Conservation (phyloP, 23 tunicate genomes). For the Styela plicata region DNA sequence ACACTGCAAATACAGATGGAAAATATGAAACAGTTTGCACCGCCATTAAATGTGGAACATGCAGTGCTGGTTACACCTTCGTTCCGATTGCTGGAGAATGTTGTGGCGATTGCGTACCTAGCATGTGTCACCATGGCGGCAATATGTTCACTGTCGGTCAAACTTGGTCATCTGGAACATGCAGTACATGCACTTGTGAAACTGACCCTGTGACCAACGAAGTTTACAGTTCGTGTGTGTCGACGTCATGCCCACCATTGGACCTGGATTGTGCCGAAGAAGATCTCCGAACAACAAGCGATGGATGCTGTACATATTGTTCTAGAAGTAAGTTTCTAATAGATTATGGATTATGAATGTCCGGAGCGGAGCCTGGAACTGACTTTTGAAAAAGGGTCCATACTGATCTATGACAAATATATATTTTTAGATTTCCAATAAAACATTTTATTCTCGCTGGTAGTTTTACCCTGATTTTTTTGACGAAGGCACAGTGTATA, state of each 20-base stretch:
- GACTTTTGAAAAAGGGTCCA: no score
- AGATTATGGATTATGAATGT: no score
- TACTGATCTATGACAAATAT: no score
- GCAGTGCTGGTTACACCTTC: slow-evolving; percentile 79
- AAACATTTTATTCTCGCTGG: no score
- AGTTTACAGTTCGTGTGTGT: slow-evolving; percentile 81
- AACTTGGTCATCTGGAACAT: slow-evolving; percentile 26
- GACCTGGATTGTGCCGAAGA: slow-evolving; percentile 66
- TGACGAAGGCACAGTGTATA: no score
- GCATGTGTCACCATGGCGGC: slow-evolving; percentile 76
- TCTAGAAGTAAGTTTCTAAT: slow-evolving; percentile 1
- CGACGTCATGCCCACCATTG: slow-evolving; percentile 72
- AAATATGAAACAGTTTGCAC: slow-evolving; percentile 66
- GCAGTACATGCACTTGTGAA: slow-evolving; percentile 76
- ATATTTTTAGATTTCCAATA: no score
- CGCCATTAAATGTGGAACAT: slow-evolving; percentile 79
- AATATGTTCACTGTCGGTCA: slow-evolving; percentile 69
- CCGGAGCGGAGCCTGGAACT: no score
- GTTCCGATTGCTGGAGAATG: slow-evolving; percentile 97
- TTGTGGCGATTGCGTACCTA: slow-evolving; percentile 95
- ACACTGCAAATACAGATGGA: slow-evolving; percentile 32
- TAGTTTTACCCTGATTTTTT: no score
- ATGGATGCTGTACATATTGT: slow-evolving; percentile 13
- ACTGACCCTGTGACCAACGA: slow-evolving; percentile 77
- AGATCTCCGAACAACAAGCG: slow-evolving; percentile 35